A percentile compares a stretch with the other conserved stretches of the same genome.
Evolutionary conservation across 2,888 invertebrate genomes (phyloP).

Genomic region (Yponomeuta sedellus): DNA sequence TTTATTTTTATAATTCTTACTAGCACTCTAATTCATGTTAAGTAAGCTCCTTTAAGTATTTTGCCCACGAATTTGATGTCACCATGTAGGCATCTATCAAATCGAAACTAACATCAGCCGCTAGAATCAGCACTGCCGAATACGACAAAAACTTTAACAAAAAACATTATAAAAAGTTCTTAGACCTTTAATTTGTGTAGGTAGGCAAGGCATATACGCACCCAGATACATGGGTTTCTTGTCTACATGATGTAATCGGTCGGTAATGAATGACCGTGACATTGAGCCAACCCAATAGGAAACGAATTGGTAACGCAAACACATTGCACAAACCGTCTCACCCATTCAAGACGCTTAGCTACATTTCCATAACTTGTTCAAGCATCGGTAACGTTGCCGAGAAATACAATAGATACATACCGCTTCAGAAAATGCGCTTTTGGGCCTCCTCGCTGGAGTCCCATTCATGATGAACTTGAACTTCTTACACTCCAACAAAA

Average conservation of each 20-base stretch:
- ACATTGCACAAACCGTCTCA: slow-evolving; percentile 2
- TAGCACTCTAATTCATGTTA: too few relatives aligned
- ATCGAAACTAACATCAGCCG: not conserved
- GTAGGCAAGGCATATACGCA: not conserved
- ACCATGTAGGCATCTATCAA: too few relatives aligned
- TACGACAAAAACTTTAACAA: not conserved
- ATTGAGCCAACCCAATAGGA: not conserved
- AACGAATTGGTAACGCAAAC: not conserved
- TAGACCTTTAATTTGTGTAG: not conserved
- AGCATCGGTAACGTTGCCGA: not conserved
- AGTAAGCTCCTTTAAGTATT: too few relatives aligned
- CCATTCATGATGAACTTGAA: slow-evolving; percentile 63
- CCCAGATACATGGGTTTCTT: not conserved
- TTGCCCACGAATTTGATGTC: too few relatives aligned
- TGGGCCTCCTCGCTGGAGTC: slow-evolving; percentile 65
- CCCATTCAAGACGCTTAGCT: not conserved
- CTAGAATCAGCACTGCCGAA: not conserved
- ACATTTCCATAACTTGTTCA: not conserved
- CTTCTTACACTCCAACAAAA: slow-evolving; percentile 29
- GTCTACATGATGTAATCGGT: not conserved
- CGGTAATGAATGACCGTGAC: slow-evolving; percentile 2
- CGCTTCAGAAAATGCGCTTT: slow-evolving; percentile 69
- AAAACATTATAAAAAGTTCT: not conserved
- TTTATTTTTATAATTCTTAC: too few relatives aligned
- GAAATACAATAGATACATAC: slow-evolving; percentile 36